Conservation (phyloP, 1,140 invertebrate genomes). For the Dermatophagoides farinae region DNA sequence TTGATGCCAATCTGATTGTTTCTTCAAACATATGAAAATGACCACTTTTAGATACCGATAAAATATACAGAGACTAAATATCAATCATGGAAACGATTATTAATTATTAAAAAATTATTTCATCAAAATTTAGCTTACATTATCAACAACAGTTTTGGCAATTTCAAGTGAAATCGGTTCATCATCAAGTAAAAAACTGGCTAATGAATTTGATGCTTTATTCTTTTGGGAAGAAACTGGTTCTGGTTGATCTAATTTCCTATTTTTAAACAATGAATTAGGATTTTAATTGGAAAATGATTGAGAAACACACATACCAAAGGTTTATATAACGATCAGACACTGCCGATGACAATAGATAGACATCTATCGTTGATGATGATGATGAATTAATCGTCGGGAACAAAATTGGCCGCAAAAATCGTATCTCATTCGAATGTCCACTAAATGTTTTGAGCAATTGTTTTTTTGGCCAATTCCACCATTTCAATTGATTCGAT, state of each 20-base stretch:
- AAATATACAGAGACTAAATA: neutral
- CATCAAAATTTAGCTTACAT: neutral
- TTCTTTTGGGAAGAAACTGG: neutral
- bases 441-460: neutral
- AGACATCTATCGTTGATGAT: neutral
- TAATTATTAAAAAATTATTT: neutral
- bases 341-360: neutral
- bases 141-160: neutral
- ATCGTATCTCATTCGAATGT: neutral
- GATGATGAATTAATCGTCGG: too few species aligned
- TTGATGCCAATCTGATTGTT: neutral
- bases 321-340: neutral
- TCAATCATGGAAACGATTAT: neutral
- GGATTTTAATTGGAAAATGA: neutral
- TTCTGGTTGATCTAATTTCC: neutral
- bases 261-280: neutral
- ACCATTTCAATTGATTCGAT: neutral
- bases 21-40: conserved; percentile 3
- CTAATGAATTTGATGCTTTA: neutral
- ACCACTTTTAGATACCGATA: neutral
- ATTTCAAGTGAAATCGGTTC: conserved; percentile 1
- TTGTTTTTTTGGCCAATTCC: neutral
- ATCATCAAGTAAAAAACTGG: neutral
- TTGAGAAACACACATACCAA: neutral
- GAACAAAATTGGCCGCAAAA: neutral